These are phyloP conservation scores for Germaria angustata DNA, from an alignment of 2,888 invertebrate genomes.

Conservation along the genomic window DNA sequence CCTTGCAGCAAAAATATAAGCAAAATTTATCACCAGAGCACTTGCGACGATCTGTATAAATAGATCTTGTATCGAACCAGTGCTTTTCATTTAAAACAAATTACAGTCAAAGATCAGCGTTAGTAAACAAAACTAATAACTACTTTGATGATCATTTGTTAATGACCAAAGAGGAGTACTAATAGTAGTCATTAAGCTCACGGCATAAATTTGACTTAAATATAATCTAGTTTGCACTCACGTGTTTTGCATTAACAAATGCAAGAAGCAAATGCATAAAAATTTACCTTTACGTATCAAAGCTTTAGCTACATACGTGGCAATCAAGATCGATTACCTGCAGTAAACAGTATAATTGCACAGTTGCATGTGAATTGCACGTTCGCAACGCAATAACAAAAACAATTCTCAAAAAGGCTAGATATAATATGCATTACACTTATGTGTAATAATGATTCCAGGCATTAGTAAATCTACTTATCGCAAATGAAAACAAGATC, in stretches of 20 bases:
- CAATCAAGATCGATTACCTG: slow-evolving; percentile 66
- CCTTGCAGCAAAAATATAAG: too few relatives aligned
- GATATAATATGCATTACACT: neutral
- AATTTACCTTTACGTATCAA: neutral
- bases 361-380: slow-evolving; percentile 52
- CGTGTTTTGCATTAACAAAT: neutral
- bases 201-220: neutral
- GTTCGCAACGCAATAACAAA: neutral
- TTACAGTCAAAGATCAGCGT: too few relatives aligned
- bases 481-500: neutral
- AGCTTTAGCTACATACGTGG: slow-evolving; percentile 10
- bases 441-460: neutral
- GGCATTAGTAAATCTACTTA: neutral
- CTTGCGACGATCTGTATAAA: too few relatives aligned
- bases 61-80: too few relatives aligned
- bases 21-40: too few relatives aligned
- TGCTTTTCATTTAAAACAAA: too few relatives aligned
- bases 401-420: neutral
- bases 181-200: neutral
- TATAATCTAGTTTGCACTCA: neutral
- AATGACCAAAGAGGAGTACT: slow-evolving; percentile 1
- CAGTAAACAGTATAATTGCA: slow-evolving; percentile 67
- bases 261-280: neutral
- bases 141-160: neutral
- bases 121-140: neutral